Base-by-base conservation (phyloP, 35 echinoderm and acorn worm genomes). In the Apostichopus parvimensis region DNA sequence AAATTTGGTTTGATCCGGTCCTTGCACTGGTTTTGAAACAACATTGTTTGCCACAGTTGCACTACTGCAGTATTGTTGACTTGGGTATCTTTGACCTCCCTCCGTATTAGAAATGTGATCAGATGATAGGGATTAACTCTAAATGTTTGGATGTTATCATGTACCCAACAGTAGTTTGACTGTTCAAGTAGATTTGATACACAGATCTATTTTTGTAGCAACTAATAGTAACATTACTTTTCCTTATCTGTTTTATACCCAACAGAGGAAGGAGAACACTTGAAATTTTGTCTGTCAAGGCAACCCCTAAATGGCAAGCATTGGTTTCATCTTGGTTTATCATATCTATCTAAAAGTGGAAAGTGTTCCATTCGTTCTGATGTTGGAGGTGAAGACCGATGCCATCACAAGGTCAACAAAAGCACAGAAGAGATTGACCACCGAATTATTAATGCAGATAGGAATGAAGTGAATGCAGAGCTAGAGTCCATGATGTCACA, bases 291-390 rank as follows among this genome's bases (percentile, higher is more conserved):
- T 88, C 61, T 88, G 57, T 53, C 61, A 52, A n/a, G 86, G 45
- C 86, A 88, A 73, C 86, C 86, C 1, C 57, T 88, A 53, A 88
- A 88, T 73, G 86, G 86, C n/a, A 66, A 0, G 18, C 86, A 88
- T 15, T 88, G 86, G 86, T 66, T 88, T 52, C 86, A 28, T 20
- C 62, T 88, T 8, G 86, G 86, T 34, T 8, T 66, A 20, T 21
- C 57, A 58, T 88, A 88, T 72, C 57, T 72, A 14, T 68, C 21
- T n/a, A 72, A 72, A 13, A 57, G 4, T 22, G 14, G 6, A 7
- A 57, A 24, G 6, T 6, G 71, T 73, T 73, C 71, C 3, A 12
- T 5, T 73, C 20, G 0, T 22, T 7, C 17, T 75, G 8, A 7
- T 14, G 17, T 7, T 18, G 71, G 20, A 18, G 21, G 71, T 20